Percentiles rank a stretch among this genome's conserved stretches.
Conservation (phyloP, 2,113 vertebrate species). For the Aleadryas rufinucha region DNA sequence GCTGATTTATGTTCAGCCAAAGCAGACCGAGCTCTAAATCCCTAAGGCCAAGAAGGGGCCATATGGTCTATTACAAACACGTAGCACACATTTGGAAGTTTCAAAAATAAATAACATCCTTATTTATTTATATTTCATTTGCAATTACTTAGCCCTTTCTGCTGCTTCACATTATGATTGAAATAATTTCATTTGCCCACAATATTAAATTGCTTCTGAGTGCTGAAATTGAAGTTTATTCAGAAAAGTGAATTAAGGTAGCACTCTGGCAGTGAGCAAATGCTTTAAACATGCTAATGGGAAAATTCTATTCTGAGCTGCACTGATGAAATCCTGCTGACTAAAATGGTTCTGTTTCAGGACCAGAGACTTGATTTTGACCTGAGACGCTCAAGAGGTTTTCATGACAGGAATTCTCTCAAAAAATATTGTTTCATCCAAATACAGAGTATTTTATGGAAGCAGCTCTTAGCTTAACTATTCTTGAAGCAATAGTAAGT, state of each 20-base stretch:
- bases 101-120: neutral
- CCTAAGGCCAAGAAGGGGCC: neutral
- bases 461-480: neutral
- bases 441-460: neutral
- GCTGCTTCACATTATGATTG: neutral
- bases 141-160: neutral
- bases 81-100: neutral
- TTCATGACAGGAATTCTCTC: neutral
- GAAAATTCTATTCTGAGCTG: neutral
- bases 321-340: neutral
- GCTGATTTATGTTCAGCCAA: neutral
- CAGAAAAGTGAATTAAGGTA: constrained; percentile 16
- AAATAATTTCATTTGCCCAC: neutral
- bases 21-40: neutral
- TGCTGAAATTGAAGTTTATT: constrained; percentile 7
- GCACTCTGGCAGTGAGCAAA: neutral
- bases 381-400: neutral
- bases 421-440: neutral
- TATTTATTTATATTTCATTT: neutral
- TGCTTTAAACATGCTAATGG: neutral
- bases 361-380: neutral
- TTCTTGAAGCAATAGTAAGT: neutral
- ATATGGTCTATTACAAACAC: neutral
- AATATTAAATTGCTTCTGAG: neutral
- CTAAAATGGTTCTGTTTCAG: constrained; percentile 1